Conservation (phyloP, 2,113 vertebrate genomes). For the Gambusia holbrooki region DNA sequence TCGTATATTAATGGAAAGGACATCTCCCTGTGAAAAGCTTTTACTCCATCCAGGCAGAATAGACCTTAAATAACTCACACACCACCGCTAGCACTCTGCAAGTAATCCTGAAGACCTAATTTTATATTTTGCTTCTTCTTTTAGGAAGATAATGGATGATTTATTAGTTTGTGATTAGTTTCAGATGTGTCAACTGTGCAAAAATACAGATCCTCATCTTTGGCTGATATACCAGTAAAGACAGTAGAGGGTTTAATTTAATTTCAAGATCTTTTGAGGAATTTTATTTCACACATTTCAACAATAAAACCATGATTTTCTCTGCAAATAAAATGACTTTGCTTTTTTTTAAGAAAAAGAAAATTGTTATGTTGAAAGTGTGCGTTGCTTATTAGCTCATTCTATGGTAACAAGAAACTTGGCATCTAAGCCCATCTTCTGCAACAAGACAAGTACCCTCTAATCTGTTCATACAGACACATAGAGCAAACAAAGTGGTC, state of each 20-base stretch:
- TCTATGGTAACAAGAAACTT: conserved; percentile 41
- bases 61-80: conserved; percentile 61
- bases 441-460: conserved; percentile 35
- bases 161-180: conserved; percentile 27
- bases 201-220: conserved; percentile 6
- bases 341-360: conserved; percentile 37
- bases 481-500: conserved; percentile 40
- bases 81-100: conserved; percentile 51
- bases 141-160: conserved; percentile 12
- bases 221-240: conserved; percentile 18
- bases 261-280: conserved; percentile 20
- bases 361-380: conserved; percentile 44
- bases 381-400: conserved; percentile 42
- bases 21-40: conserved; percentile 74
- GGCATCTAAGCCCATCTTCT: conserved; percentile 55
- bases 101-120: conserved; percentile 40
- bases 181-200: conserved; percentile 31
- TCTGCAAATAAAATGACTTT: conserved; percentile 34
- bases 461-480: conserved; percentile 68
- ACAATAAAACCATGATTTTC: conserved; percentile 12
- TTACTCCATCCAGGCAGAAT: conserved; percentile 61
- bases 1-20: conserved; percentile 71
- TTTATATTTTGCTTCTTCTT: conserved; percentile 6
- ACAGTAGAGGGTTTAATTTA: background rate
- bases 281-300: conserved; percentile 19